Conservation (phyloP, 2,113 vertebrate genomes). For the Heptranchias perlo region DNA sequence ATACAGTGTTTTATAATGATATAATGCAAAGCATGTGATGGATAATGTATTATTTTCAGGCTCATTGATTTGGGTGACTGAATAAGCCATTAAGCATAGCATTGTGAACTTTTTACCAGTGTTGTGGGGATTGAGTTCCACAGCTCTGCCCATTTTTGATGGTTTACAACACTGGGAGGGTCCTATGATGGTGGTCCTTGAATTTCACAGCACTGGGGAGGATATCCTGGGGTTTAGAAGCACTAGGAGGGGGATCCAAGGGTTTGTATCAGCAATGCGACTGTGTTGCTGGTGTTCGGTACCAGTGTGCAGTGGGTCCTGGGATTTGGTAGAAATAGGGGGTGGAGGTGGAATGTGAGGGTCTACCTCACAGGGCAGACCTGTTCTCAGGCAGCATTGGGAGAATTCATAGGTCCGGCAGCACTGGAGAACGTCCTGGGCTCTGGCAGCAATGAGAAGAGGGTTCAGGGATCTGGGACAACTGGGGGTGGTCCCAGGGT, state of each 20-base stretch:
- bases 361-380: no score
- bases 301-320: neutral
- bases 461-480: no score
- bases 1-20: neutral
- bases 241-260: neutral
- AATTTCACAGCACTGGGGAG: neutral
- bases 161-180: neutral
- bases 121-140: neutral
- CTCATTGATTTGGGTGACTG: neutral
- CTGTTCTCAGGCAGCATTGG: no score
- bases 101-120: neutral
- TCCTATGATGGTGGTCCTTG: neutral
- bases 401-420: no score
- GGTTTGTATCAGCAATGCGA: neutral
- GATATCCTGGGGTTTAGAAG: neutral
- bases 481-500: no score
- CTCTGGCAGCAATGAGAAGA: no score
- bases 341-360: neutral
- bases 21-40: neutral
- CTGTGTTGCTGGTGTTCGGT: neutral
- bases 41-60: neutral
- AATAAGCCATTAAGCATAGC: neutral
- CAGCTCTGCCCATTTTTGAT: neutral
- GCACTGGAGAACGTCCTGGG: no score
- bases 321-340: neutral